Evolutionary conservation across 2,113 vertebrate genomes (phyloP).

Genomic region (Triplophysa siluroides): DNA sequence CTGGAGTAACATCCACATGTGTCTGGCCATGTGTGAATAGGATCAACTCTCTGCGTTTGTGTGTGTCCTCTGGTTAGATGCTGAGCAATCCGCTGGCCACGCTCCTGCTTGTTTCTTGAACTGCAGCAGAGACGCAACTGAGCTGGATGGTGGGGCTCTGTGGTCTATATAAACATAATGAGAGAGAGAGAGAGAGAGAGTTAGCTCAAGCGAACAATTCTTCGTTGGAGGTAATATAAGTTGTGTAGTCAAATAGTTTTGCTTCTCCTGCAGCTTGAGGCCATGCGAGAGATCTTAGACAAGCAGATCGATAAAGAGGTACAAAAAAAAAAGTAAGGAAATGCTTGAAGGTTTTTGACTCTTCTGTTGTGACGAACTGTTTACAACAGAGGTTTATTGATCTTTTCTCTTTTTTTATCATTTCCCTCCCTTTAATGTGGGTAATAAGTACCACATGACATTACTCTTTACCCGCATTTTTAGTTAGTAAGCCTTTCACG

Average conservation of each 20-base stretch:
- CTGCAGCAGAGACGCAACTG: constrained; percentile 52
- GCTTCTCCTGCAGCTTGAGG: constrained; percentile 64
- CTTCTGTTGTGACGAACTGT: not conserved
- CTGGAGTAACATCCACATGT: constrained; percentile 63
- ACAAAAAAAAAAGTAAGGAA: not conserved
- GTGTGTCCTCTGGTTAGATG: constrained; percentile 57
- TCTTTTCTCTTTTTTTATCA: not conserved
- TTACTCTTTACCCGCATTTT: not conserved
- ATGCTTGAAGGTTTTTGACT: not conserved
- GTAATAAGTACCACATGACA: not conserved
- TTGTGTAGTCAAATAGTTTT: constrained; percentile 76
- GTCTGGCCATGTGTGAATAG: constrained; percentile 51
- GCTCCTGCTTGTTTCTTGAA: constrained; percentile 55
- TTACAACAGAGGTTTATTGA: not conserved
- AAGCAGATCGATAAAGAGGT: not conserved
- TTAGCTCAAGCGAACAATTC: constrained; percentile 76
- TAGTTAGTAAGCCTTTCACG: not conserved
- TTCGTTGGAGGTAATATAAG: constrained; percentile 73
- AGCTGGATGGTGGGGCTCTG: constrained; percentile 50
- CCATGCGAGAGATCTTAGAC: constrained; percentile 1
- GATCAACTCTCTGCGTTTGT: not conserved
- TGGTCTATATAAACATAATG: constrained; percentile 58
- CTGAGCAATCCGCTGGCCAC: constrained; percentile 71
- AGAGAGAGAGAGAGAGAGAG: constrained; percentile 48
- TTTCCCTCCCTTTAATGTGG: not conserved